Evolutionary conservation across 2,888 invertebrate genomes (phyloP).

Genomic region (Drosophila mercatorum): DNA sequence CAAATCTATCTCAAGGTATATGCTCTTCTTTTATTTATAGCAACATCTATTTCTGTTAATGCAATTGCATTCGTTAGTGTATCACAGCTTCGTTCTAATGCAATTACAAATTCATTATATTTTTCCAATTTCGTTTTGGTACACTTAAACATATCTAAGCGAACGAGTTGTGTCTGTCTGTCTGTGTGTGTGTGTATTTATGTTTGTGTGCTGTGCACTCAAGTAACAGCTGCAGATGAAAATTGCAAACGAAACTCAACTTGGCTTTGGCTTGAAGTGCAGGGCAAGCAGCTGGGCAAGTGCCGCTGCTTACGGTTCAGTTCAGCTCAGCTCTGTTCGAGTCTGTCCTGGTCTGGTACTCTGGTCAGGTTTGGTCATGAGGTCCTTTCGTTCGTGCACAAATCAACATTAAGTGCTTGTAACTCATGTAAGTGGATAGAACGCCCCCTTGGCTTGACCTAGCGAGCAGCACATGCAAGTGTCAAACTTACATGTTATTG

Average conservation of each 20-base stretch:
- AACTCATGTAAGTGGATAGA: conserved; percentile 44
- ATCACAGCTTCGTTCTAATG: conserved; percentile 36
- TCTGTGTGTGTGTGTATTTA: conserved; percentile 30
- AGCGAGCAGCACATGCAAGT: conserved; percentile 46
- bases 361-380: conserved; percentile 33
- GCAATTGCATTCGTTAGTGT: conserved; percentile 20
- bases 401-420: conserved; percentile 79
- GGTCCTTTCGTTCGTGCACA: conserved; percentile 56
- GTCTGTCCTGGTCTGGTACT: conserved; percentile 6
- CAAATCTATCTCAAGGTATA: neutral
- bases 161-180: conserved; percentile 35
- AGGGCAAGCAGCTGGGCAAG: conserved; percentile 40
- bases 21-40: neutral
- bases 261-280: conserved; percentile 40
- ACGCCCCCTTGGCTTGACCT: neutral
- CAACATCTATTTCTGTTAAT: neutral
- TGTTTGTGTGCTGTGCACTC: conserved; percentile 49
- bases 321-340: neutral
- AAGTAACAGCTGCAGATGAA: conserved; percentile 75
- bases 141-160: conserved; percentile 49
- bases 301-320: conserved; percentile 20
- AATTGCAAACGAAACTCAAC: conserved; percentile 77
- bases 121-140: conserved; percentile 64
- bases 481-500: conserved; percentile 78
- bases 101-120: conserved; percentile 60